phyloP scores from a whole-genome alignment of 1,140 invertebrate genomes.

The Ceratosolen fusciceps region DNA sequence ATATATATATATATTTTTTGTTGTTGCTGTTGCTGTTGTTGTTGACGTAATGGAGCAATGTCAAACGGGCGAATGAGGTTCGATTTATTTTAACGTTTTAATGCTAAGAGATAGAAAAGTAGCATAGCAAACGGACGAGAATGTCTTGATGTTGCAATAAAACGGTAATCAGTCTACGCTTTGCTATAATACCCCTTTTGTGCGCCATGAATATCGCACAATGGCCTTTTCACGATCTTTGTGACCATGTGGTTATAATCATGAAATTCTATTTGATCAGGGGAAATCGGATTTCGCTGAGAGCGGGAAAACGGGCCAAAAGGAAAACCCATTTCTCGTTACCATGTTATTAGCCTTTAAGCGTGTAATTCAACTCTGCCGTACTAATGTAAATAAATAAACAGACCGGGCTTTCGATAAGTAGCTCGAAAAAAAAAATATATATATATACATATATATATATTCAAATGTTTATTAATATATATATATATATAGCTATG shows the following conservation, averaged over 20 bases:
- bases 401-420: too few relatives aligned
- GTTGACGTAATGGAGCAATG: too few relatives aligned
- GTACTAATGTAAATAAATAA: too few relatives aligned
- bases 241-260: slow-evolving; percentile 19
- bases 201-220: slow-evolving; percentile 9
- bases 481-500: too few relatives aligned
- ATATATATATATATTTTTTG: too few relatives aligned
- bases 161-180: slow-evolving; percentile 17
- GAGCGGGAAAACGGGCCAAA: background rate
- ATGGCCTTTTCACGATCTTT: slow-evolving; percentile 26
- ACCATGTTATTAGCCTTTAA: too few relatives aligned
- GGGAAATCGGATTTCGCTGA: background rate
- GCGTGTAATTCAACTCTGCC: too few relatives aligned
- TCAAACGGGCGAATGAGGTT: background rate
- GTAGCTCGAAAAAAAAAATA: too few relatives aligned
- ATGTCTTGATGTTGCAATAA: background rate
- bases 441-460: too few relatives aligned
- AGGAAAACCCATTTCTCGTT: background rate
- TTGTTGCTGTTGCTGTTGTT: too few relatives aligned
- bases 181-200: slow-evolving; percentile 3
- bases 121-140: background rate
- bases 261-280: slow-evolving; percentile 25
- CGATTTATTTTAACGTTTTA: background rate
- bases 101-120: background rate
- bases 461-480: too few relatives aligned